Percentiles rank a stretch among this genome's conserved stretches.
Conservation (phyloP, 2,797 vertebrate species). For the Diglossa cyanea region DNA sequence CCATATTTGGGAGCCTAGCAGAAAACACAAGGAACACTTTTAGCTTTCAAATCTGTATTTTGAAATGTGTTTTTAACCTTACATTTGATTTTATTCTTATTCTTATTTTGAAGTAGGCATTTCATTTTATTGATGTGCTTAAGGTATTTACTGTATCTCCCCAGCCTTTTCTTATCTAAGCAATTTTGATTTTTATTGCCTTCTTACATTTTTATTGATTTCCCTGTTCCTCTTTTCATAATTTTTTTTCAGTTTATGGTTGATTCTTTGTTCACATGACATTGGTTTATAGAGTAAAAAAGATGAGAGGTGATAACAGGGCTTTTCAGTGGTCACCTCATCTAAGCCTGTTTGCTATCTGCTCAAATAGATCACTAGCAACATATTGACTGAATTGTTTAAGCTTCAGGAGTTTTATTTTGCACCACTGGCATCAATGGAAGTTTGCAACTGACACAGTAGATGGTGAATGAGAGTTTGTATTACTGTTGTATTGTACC, state of each 20-base stretch:
- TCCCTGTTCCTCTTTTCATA: constrained; percentile 22
- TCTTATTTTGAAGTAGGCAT: constrained; percentile 11
- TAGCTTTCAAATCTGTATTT: neutral
- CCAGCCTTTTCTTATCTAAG: constrained; percentile 14
- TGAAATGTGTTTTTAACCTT: constrained; percentile 4
- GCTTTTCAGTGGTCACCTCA: constrained; percentile 25
- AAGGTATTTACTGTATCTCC: neutral
- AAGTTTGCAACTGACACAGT: neutral
- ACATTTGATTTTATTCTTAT: neutral
- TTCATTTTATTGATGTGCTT: constrained; percentile 34
- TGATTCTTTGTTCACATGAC: constrained; percentile 10
- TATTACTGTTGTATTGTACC: neutral
- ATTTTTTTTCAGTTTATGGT: constrained; percentile 34
- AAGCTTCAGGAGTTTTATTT: constrained; percentile 22
- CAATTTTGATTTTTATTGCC: constrained; percentile 49
- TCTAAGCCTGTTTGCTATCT: neutral
- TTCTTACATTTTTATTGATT: constrained; percentile 51
- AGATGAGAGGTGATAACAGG: constrained; percentile 42
- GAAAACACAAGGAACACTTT: neutral
- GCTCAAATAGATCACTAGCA: constrained; percentile 19
- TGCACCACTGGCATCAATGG: neutral
- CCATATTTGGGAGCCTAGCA: accelerated
- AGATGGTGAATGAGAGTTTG: neutral
- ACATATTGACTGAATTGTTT: neutral
- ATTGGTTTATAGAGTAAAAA: constrained; percentile 32